These are phyloP conservation scores for Actenoides hombroni DNA, from an alignment of 2,113 vertebrate species.

Conservation along the genomic window DNA sequence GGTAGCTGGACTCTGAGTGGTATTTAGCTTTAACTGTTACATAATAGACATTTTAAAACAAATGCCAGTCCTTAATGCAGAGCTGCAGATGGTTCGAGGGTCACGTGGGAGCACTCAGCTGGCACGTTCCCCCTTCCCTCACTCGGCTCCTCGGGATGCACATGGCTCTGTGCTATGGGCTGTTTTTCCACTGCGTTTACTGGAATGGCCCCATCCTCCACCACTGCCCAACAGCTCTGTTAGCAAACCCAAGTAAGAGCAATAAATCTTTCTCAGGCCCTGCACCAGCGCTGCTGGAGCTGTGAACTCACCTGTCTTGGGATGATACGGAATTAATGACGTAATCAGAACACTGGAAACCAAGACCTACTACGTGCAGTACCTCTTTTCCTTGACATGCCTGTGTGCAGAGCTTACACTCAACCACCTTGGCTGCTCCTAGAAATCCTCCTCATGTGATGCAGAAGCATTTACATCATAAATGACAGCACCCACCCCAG, in stretches of 20 bases:
- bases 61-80: neutral
- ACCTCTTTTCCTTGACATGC: neutral
- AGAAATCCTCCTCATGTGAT: neutral
- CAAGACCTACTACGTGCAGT: neutral
- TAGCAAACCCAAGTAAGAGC: neutral
- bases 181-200: neutral
- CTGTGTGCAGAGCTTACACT: neutral
- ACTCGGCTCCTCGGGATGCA: rapidly evolving
- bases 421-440: neutral
- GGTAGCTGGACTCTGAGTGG: neutral
- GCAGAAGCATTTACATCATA: neutral
- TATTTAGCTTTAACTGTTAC: neutral
- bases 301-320: neutral
- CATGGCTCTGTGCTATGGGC: rapidly evolving
- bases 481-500: neutral
- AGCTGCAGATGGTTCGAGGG: neutral
- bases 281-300: neutral
- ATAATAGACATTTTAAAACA: neutral
- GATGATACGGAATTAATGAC: neutral
- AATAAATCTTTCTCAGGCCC: neutral
- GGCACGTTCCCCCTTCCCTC: rapidly evolving
- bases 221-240: neutral
- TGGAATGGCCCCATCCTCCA: neutral
- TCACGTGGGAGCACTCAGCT: neutral
- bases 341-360: neutral